A percentile compares a stretch with the other conserved stretches of the same genome.
phyloP scores from a whole-genome alignment of 2,888 invertebrate species.

The Aphidoletes aphidimyza region DNA sequence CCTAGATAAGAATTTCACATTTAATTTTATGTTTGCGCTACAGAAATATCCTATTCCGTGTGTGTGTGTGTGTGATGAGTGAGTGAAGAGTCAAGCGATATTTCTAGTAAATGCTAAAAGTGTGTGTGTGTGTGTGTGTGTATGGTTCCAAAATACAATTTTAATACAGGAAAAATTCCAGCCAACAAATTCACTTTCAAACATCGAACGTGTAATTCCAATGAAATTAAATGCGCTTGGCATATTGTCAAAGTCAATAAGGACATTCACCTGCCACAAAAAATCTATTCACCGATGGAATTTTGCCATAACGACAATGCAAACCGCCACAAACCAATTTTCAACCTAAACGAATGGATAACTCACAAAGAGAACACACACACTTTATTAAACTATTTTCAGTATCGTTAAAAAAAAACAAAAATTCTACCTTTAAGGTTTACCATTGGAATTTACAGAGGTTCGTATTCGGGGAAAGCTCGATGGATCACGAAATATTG shows the following conservation, averaged over 20 bases:
- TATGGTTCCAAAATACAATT: background rate
- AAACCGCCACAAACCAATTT: too few relatives aligned
- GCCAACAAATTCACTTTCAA: background rate
- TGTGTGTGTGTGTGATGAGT: background rate
- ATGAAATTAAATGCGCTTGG: constrained; percentile 24
- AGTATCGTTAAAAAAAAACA: too few relatives aligned
- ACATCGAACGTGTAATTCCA: background rate
- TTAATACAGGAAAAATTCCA: background rate
- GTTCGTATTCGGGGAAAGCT: too few relatives aligned
- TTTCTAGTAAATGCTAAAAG: too few relatives aligned
- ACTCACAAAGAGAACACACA: too few relatives aligned
- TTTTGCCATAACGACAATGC: background rate
- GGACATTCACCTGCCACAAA: background rate
- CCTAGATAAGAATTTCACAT: constrained; percentile 14
- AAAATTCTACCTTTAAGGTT: too few relatives aligned
- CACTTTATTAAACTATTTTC: too few relatives aligned
- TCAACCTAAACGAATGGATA: too few relatives aligned
- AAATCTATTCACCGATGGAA: background rate
- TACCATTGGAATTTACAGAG: too few relatives aligned
- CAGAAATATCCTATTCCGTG: background rate
- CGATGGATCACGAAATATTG: too few relatives aligned
- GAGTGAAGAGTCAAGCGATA: too few relatives aligned
- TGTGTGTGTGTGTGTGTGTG: background rate
- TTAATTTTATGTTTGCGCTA: constrained; percentile 13
- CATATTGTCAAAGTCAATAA: constrained; percentile 17